Evolutionary conservation across 2,888 invertebrate genomes (phyloP), one percentile per base, ranked within the genome.

Genomic region (Toxonevra muliebris): DNA sequence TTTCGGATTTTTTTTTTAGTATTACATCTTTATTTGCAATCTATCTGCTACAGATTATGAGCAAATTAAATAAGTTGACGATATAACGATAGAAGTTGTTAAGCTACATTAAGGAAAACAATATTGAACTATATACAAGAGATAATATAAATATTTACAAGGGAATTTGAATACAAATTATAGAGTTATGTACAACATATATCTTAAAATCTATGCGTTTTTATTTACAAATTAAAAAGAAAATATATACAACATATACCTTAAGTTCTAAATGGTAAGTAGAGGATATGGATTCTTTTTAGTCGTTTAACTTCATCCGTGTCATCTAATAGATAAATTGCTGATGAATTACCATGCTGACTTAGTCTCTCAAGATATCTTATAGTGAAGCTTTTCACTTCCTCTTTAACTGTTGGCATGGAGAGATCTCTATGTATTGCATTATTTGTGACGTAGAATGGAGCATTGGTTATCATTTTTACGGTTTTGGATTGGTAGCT

Each of bases 401-500:
- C 66, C 8, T 62, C 50, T 59, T 53, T 69, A 12, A 66, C 60
- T 53, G 17, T 19, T 19, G 61, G 57, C 13, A 66, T 58, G 8
- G 58, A 11, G 1, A 63, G 57, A n/a, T 63, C 62, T 7, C 48
- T 48, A 40, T 69, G 52, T 9, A 60, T 63, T 3, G 42, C 19
- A 15, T 64, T 58, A 48, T 69, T 66, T 10, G 59, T 17, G n/a
- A 67, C 61, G 40, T 60, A 64, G 55, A 59, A 63, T n/a, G 53
- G 62, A 13, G 59, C 66, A 17, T 66, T 63, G 11, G 4, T 19
- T 15, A 65, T 61, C 3, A 1, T 15, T 43, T 61, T 40, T 20
- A 69, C 40, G 13, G 58, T 66, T 50, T 65, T 65, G 2, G 69
- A 61, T n/a, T 65, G 65, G 17, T 61, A 69, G 13, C 65, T 48